These are phyloP conservation scores for Diplosoma virens DNA, from an alignment of 23 tunicate species.

Conservation along the genomic window DNA sequence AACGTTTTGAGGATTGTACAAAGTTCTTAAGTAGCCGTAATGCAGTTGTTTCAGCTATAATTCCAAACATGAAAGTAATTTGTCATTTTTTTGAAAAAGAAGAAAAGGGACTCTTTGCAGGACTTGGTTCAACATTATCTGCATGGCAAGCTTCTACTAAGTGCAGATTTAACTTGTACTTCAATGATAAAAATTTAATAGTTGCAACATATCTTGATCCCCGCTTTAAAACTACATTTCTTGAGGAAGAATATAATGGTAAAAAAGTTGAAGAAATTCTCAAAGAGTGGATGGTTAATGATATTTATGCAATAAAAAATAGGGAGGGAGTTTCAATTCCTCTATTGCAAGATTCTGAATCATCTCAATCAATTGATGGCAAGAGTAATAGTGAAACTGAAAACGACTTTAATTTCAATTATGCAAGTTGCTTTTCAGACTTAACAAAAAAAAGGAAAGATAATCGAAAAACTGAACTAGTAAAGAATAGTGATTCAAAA, in stretches of 20 bases:
- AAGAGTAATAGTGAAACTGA: too few species aligned
- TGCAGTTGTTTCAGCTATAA: background rate
- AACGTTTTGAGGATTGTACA: background rate
- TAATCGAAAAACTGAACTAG: too few species aligned
- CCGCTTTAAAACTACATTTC: background rate
- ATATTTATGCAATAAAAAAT: too few species aligned
- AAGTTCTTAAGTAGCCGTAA: background rate
- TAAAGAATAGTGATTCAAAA: too few species aligned
- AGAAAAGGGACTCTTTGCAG: background rate
- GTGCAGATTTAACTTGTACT: background rate
- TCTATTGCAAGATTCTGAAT: too few species aligned
- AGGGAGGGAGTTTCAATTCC: too few species aligned
- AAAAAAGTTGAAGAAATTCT: background rate
- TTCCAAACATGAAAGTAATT: background rate
- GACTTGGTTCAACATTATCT: background rate
- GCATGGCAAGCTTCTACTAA: background rate
- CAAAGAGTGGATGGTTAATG: background rate
- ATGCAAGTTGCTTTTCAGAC: too few species aligned
- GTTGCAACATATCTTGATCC: conserved; percentile 1
- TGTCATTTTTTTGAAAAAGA: background rate
- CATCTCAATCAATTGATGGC: too few species aligned
- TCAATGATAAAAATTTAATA: background rate
- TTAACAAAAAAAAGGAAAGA: too few species aligned
- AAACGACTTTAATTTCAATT: too few species aligned
- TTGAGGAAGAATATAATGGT: background rate